Conservation (phyloP, 2,797 vertebrate species). For the Crocodylus rhombifer region DNA sequence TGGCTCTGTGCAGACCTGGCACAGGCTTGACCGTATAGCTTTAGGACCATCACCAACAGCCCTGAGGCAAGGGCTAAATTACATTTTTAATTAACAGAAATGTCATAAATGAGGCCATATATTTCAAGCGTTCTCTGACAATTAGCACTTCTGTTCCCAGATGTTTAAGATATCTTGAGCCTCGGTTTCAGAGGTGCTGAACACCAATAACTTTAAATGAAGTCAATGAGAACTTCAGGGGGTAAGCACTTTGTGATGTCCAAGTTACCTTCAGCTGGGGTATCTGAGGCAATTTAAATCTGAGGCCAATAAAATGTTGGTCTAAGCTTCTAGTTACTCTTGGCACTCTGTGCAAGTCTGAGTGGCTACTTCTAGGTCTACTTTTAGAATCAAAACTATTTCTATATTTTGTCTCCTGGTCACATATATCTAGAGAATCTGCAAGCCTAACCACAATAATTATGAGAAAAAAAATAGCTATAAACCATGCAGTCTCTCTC, state of each 20-base stretch:
- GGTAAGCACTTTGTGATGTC: neutral
- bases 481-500: neutral
- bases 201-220: neutral
- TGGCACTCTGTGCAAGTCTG: neutral
- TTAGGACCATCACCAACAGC: neutral
- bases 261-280: neutral
- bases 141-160: neutral
- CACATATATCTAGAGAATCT: neutral
- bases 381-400: neutral
- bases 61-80: neutral
- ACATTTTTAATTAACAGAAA: neutral
- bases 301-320: neutral
- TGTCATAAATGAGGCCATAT: neutral
- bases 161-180: accelerated
- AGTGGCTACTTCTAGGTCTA: neutral
- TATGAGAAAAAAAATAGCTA: neutral
- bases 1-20: neutral
- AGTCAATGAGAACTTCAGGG: neutral
- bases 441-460: neutral
- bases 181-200: neutral
- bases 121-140: neutral
- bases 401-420: neutral
- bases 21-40: neutral
- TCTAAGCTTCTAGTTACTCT: neutral
- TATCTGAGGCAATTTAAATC: neutral